Evolutionary conservation across 1,140 invertebrate species (phyloP).

Genomic region (Mercenaria mercenaria): DNA sequence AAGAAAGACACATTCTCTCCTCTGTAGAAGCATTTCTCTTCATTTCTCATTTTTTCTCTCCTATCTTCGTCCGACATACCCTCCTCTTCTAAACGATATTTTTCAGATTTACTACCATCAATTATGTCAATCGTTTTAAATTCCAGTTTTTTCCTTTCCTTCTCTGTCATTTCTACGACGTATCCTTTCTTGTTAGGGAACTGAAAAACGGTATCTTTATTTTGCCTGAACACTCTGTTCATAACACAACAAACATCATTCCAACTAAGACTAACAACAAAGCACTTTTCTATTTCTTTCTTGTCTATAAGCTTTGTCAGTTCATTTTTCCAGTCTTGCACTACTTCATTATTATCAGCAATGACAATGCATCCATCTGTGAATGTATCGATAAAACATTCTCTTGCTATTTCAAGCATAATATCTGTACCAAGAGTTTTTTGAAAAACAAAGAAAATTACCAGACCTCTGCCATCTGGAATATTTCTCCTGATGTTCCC

Average conservation of each 20-base stretch:
- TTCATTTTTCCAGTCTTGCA: not conserved
- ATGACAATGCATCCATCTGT: not conserved
- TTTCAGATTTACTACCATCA: not conserved
- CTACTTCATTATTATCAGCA: not conserved
- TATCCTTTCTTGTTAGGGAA: not conserved
- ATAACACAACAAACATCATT: not conserved
- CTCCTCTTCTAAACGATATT: not conserved
- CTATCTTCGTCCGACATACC: slow-evolving; percentile 31
- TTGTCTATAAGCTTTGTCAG: not conserved
- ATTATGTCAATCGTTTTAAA: not conserved
- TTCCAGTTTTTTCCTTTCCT: slow-evolving; percentile 6
- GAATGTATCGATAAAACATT: not conserved
- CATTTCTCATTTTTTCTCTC: not conserved
- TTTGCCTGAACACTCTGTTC: not conserved
- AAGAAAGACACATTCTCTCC: slow-evolving; percentile 1
- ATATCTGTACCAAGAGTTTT: not conserved
- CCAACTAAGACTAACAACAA: not conserved
- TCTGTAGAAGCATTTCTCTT: slow-evolving; percentile 19
- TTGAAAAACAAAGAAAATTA: slow-evolving; percentile 1
- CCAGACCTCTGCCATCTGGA: not conserved
- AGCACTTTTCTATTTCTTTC: not conserved
- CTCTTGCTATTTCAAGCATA: not conserved
- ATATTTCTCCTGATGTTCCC: not conserved
- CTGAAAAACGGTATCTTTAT: not conserved
- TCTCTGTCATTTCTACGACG: not conserved